Evolutionary conservation across 2,888 invertebrate species (phyloP), one percentile per base, ranked within the genome.

Genomic region (Endomychus coccineus): DNA sequence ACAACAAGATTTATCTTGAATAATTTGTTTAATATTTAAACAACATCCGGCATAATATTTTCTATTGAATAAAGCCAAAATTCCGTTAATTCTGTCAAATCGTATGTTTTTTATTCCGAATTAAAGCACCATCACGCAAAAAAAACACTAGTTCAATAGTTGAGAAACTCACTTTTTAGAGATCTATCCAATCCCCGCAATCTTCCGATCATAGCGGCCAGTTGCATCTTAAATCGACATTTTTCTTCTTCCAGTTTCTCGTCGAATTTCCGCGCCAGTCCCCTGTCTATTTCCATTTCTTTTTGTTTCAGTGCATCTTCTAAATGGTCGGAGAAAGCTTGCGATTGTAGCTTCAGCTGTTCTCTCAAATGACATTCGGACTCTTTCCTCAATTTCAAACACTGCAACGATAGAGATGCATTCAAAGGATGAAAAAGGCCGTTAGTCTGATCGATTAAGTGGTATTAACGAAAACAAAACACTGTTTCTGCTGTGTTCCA

Each of bases 291-390:
- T 57, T 74, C 74, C 27, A 55, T 51, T 45, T 73, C 73, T 19
- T 67, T 67, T 5, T 65, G 50, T 3, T 68, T 64, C 9, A 95
- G 67, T 1, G 79, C 80, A 52, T 86, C 86, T 25, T 74, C 73
- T 40, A 88, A 60, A 46, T 88, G 81, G 59, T 92, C 91, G 30
- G 80, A 73, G 62, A 94, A 91, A 0, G 90, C 80, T 53, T 90
- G 87, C 2, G 83, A 77, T 55, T 94, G 92, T 33, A 85, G 75
- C 58, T 85, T 84, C 40, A 97, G 62, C 54, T 90, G 83, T 9
- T 77, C 73, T 27, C 84, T 78, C 37, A 92, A 64, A 42, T 83
- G 82, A 29, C 73, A 71, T 55, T 91, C 83, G 15, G 79, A 72
- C 27, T 79, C 77, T 1, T 75, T 71, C 51, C 77, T 75, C 23